Conservation (phyloP, 92 coral and sea anemone genomes). For the Micromussa lordhowensis region DNA sequence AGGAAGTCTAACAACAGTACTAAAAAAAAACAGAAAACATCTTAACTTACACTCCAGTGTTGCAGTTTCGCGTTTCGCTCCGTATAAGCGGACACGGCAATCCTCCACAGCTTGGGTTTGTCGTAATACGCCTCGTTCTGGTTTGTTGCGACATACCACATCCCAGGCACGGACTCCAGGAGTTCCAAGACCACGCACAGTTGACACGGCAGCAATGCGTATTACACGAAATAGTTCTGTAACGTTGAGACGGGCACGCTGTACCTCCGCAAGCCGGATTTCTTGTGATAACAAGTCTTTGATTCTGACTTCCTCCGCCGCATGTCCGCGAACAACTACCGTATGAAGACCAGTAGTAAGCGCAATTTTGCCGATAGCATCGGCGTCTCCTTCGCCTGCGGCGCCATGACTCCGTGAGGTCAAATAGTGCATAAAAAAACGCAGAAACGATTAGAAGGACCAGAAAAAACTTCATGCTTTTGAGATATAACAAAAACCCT, state of each 20-base stretch:
- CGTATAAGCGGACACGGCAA: constrained; percentile 61
- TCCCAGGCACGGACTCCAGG: constrained; percentile 59
- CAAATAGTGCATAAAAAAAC: background rate
- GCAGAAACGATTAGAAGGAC: background rate
- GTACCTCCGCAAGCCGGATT: constrained; percentile 36
- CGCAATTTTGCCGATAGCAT: constrained; percentile 3
- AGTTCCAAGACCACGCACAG: constrained; percentile 52
- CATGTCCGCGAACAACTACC: constrained; percentile 42
- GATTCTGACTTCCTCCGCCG: constrained; percentile 15
- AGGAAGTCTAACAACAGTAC: no score
- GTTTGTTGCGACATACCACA: constrained; percentile 41
- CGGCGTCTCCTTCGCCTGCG: no score
- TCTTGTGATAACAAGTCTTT: background rate
- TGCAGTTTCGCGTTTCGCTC: constrained; percentile 54
- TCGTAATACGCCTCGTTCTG: constrained; percentile 45
- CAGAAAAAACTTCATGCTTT: background rate
- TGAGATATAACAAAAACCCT: no score
- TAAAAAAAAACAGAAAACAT: background rate
- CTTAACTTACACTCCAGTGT: constrained; percentile 75
- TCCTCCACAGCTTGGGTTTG: constrained; percentile 23
- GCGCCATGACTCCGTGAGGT: background rate
- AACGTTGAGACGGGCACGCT: constrained; percentile 22
- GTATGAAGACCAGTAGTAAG: background rate
- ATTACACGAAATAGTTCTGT: constrained; percentile 7
- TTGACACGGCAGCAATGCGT: constrained; percentile 63